A percentile compares a stretch with the other conserved stretches of the same genome.
Evolutionary conservation across 1,140 invertebrate genomes (phyloP).

Genomic region (Ectropis grisescens): DNA sequence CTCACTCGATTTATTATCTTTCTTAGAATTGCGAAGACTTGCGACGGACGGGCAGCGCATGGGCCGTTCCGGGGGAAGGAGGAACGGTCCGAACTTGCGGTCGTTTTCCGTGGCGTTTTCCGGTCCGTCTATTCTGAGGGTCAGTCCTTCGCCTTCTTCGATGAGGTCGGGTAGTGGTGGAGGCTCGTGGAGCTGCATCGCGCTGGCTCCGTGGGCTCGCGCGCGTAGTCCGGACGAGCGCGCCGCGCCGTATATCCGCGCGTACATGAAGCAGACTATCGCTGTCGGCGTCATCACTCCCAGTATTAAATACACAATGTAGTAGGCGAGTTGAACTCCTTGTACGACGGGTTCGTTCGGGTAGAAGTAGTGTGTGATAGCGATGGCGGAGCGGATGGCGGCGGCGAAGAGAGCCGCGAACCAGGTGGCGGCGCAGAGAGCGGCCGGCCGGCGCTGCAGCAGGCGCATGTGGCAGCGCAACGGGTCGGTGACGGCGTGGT

Average conservation of each 20-base stretch:
- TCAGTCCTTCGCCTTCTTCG: constrained; percentile 56
- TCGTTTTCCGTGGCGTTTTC: constrained; percentile 29
- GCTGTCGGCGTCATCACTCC: constrained; percentile 40
- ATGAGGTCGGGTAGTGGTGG: constrained; percentile 41
- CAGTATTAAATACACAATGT: constrained; percentile 45
- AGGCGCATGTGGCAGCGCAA: constrained; percentile 86
- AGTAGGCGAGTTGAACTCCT: constrained; percentile 43
- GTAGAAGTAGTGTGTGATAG: constrained; percentile 29
- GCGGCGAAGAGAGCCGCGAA: constrained; percentile 71
- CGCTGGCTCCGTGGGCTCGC: constrained; percentile 50
- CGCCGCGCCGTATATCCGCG: constrained; percentile 59
- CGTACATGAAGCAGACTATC: constrained; percentile 59
- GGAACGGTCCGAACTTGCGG: constrained; percentile 49
- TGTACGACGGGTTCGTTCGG: constrained; percentile 27
- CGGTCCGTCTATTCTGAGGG: constrained; percentile 49
- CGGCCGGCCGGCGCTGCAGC: constrained; percentile 78
- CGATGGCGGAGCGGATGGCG: constrained; percentile 50
- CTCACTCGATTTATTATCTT: constrained; percentile 46
- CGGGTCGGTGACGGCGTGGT: constrained; percentile 89
- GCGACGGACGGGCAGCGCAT: constrained; percentile 52
- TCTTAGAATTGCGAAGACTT: constrained; percentile 43
- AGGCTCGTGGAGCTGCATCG: constrained; percentile 50
- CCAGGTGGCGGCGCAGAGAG: constrained; percentile 80
- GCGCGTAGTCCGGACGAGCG: constrained; percentile 49
- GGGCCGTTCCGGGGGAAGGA: constrained; percentile 51